These are phyloP conservation scores for Trichosurus vulpecula DNA, from an alignment of 2,797 vertebrate species.

Conservation along the genomic window DNA sequence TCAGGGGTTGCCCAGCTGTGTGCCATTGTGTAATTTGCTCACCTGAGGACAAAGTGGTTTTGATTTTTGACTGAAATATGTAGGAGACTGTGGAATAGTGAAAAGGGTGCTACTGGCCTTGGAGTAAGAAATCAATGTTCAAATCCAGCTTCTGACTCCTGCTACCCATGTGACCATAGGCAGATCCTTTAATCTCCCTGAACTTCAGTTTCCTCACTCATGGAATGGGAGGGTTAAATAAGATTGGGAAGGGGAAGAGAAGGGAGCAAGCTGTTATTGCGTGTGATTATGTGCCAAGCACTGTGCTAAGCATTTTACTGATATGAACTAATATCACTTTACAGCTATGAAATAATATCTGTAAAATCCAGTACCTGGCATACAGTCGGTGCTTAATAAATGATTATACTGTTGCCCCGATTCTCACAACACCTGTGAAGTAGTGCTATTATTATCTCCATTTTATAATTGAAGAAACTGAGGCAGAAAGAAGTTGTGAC, in stretches of 20 bases:
- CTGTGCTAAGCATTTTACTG: neutral
- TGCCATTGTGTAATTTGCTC: neutral
- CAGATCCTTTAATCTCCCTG: neutral
- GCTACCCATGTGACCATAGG: neutral
- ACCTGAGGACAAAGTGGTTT: conserved; percentile 14
- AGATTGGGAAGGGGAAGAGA: neutral
- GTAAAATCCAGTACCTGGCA: neutral
- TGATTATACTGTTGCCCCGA: neutral
- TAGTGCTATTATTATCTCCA: neutral
- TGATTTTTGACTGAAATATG: neutral
- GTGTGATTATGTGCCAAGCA: neutral
- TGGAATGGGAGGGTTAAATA: neutral
- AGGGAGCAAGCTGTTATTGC: neutral
- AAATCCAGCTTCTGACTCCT: neutral
- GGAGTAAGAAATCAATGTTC: neutral
- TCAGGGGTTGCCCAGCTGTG: neutral
- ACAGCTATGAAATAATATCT: neutral
- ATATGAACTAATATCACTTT: too few species aligned
- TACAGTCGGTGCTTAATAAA: neutral
- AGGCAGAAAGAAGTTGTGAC: neutral
- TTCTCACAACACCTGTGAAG: neutral
- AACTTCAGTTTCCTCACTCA: neutral
- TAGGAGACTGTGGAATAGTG: neutral
- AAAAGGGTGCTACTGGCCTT: neutral
- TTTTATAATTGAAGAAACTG: neutral